phyloP scores from a whole-genome alignment of 2,797 vertebrate species.

The Xerus rutilus region DNA sequence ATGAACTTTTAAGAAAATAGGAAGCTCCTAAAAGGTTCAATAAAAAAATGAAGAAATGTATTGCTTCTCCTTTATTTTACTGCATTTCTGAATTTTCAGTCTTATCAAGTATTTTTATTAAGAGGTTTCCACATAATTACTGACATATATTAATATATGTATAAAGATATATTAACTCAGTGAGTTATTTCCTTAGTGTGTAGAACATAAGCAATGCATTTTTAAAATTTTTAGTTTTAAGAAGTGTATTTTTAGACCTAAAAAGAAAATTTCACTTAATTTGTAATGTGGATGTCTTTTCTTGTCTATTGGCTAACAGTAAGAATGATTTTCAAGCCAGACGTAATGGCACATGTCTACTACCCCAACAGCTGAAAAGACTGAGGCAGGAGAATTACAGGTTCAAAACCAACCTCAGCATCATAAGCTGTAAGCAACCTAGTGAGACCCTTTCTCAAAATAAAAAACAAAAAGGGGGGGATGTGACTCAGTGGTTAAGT shows the following conservation, averaged over 20 bases:
- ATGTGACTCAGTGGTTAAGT: too few species aligned
- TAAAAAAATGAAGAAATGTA: not conserved
- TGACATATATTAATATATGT: not conserved
- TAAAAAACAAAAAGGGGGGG: too few species aligned
- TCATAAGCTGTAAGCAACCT: too few species aligned
- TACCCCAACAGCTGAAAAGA: too few species aligned
- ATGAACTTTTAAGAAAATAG: not conserved
- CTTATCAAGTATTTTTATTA: not conserved
- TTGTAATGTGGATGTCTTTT: slow-evolving; percentile 13
- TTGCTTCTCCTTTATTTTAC: not conserved
- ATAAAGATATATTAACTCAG: not conserved
- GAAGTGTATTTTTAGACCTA: not conserved
- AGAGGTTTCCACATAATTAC: not conserved
- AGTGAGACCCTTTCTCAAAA: too few species aligned
- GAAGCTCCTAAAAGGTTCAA: not conserved
- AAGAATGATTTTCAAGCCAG: not conserved
- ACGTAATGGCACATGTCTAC: too few species aligned
- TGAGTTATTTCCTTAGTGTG: not conserved
- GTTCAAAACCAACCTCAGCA: too few species aligned
- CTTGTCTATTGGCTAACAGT: not conserved
- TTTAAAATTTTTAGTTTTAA: not conserved
- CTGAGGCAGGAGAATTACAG: too few species aligned
- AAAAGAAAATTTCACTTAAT: not conserved
- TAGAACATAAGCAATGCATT: not conserved
- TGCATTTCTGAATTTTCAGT: not conserved